These are phyloP conservation scores for Magallana nippona DNA, from an alignment of 2,888 invertebrate genomes.

Conservation along the genomic window DNA sequence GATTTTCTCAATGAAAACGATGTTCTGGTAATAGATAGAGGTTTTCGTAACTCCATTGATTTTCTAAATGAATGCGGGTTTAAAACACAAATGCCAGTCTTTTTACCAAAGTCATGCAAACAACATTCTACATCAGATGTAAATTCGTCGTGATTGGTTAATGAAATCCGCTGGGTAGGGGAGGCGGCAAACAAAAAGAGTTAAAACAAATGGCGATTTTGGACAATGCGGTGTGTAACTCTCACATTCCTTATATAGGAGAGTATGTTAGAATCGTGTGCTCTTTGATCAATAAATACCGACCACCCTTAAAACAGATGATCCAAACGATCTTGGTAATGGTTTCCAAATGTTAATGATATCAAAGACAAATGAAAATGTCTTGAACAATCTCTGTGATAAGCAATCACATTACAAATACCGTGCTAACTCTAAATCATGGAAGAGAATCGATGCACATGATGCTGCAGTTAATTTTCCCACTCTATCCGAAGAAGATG, in stretches of 20 bases:
- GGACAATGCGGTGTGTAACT: no score
- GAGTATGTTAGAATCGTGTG: no score
- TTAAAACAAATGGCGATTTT: no score
- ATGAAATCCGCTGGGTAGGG: no score
- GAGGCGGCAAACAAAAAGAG: no score
- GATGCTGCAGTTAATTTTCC: not conserved
- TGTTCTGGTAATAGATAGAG: not conserved
- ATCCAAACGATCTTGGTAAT: no score
- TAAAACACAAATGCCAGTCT: not conserved
- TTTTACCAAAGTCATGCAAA: not conserved
- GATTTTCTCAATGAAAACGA: not conserved
- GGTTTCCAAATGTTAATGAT: constrained; percentile 4
- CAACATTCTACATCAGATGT: no score
- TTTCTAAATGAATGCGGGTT: constrained; percentile 1
- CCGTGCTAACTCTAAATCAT: not conserved
- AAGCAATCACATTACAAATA: not conserved
- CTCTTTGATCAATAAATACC: no score
- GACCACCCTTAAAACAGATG: no score
- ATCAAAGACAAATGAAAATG: not conserved
- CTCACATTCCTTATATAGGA: no score
- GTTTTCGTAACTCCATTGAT: not conserved
- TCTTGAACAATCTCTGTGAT: not conserved
- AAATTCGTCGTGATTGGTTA: no score
- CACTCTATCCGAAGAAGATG: not conserved
- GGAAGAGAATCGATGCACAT: not conserved